Percentiles rank a stretch among this genome's conserved stretches.
Evolutionary conservation across 2,797 vertebrate genomes (phyloP).

Genomic region (Lacerta agilis): DNA sequence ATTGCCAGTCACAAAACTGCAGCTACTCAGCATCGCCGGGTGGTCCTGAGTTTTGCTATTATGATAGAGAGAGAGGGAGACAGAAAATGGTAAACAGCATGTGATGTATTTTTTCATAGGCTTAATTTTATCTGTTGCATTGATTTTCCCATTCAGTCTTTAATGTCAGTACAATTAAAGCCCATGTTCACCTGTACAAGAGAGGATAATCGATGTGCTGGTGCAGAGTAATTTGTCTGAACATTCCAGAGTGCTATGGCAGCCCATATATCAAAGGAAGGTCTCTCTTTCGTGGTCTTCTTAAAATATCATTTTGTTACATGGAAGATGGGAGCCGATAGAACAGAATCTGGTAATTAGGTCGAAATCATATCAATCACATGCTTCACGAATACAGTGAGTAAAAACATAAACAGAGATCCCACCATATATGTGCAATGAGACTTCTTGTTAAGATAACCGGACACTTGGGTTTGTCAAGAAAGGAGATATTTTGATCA

Average conservation of each 20-base stretch:
- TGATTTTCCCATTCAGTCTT: background rate
- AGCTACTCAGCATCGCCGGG: too few species aligned
- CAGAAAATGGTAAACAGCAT: background rate
- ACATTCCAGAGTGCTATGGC: background rate
- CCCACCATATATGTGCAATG: too few species aligned
- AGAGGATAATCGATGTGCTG: slow-evolving; percentile 6
- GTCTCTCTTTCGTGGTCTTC: background rate
- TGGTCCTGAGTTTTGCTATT: background rate
- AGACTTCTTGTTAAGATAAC: background rate
- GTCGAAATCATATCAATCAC: background rate
- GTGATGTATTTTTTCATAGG: background rate
- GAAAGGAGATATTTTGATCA: too few species aligned
- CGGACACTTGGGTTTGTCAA: background rate
- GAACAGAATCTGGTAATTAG: background rate
- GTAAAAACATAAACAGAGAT: background rate
- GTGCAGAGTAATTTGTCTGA: background rate
- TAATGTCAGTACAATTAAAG: slow-evolving; percentile 1
- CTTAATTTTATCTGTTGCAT: background rate
- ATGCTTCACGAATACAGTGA: background rate
- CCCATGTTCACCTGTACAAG: background rate
- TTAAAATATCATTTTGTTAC: background rate
- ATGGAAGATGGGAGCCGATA: background rate
- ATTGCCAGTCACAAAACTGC: background rate
- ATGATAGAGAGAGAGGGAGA: background rate
- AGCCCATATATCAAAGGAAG: background rate